Evolutionary conservation across 2,113 vertebrate species (phyloP), one percentile per base, ranked within the genome.

Genomic region (Murina feae): DNA sequence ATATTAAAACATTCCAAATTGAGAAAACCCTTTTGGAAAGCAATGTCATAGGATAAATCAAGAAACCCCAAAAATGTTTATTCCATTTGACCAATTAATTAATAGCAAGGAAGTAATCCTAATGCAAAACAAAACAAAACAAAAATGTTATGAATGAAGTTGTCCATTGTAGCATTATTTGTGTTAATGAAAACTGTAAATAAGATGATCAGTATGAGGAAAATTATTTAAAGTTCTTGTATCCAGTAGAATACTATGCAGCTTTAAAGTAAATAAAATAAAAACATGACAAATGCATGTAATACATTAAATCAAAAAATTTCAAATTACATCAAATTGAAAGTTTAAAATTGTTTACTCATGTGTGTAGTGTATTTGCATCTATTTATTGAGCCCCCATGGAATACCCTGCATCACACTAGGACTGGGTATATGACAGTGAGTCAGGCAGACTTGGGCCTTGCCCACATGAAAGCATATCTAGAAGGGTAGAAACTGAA

Each of bases 261-360:
- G 4, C 35, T 74, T 93, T 89, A 94, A 74, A 75, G 32, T 72
- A 89, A 84, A 83, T 83, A 95, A 74, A 90, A 95, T n/a, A 87
- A 65, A 16, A 87, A 65, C 20, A 60, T 53, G 55, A 44, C 84
- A 91, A 76, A 78, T 47, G 16, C 7, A 21, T 20, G 1, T 47
- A 86, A 91, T 49, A 30, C 60, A 55, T 68, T 86, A 68, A 86
- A 83, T 37, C 55, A 53, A 86, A 87, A 42, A 76, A 13, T 53
- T 94, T 37, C 5, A 66, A 90, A 75, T 47, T 69, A 58, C 37
- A 65, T 68, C 63, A 87, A 91, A 75, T 88, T 30, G 28, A 44
- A 84, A 88, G 76, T 58, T 83, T 65, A 1, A 88, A 81, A 72
- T 55, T 39, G 5, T 39, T 32, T 68, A 35, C 37, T 78, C 11